Evolutionary conservation across 53 echinoderm and acorn worm species (phyloP).

Genomic region (Zoroaster sp.): DNA sequence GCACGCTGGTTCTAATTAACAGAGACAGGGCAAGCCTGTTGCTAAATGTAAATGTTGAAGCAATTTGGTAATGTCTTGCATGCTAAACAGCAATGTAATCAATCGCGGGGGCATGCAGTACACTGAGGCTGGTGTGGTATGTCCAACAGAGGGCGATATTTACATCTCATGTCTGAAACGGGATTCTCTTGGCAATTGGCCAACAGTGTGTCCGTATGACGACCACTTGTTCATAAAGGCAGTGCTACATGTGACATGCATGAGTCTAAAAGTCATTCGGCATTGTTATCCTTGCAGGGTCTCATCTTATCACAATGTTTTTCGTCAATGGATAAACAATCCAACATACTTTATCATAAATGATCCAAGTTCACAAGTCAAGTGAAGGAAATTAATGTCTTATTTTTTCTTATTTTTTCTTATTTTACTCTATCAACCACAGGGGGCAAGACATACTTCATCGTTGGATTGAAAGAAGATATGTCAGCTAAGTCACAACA

Average conservation of each 20-base stretch:
- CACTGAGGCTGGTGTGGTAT: neutral
- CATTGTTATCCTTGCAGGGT: too few species aligned
- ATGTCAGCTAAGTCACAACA: neutral
- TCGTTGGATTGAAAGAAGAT: constrained; percentile 68
- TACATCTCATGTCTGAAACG: neutral
- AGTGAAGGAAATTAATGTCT: neutral
- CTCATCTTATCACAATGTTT: neutral
- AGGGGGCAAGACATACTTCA: constrained; percentile 94
- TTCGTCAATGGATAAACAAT: neutral
- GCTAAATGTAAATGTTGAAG: constrained; percentile 9
- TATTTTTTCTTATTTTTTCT: neutral
- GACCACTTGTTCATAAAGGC: too few species aligned
- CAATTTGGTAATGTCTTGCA: constrained; percentile 18
- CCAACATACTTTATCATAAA: neutral
- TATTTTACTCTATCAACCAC: neutral
- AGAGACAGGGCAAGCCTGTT: constrained; percentile 29
- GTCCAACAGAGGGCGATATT: neutral
- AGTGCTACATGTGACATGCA: too few species aligned
- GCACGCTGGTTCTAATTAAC: too few species aligned
- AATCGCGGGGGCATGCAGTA: neutral
- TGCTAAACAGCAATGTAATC: neutral
- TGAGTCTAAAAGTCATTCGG: too few species aligned
- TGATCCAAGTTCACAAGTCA: neutral
- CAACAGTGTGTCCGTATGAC: too few species aligned
- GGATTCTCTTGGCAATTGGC: too few species aligned